phyloP scores from a whole-genome alignment of 2,113 vertebrate species.

The Callorhinus ursinus region DNA sequence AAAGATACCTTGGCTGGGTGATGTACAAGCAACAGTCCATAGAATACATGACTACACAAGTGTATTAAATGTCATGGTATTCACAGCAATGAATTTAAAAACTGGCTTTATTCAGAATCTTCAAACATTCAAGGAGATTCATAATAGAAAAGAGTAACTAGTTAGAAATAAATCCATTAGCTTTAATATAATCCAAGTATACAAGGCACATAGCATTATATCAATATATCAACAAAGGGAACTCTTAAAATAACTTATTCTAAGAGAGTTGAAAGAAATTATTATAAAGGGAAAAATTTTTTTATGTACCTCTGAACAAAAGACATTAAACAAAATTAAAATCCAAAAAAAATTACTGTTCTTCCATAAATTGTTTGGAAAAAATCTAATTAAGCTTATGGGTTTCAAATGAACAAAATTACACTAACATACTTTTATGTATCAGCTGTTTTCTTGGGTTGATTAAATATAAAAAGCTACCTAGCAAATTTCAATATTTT shows the following conservation, averaged over 20 bases:
- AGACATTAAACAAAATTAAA: constrained; percentile 74
- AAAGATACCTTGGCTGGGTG: background rate
- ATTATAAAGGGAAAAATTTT: constrained; percentile 53
- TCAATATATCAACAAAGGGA: constrained; percentile 58
- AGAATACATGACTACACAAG: background rate
- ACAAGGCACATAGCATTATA: constrained; percentile 48
- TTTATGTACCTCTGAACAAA: constrained; percentile 62
- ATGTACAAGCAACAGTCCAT: background rate
- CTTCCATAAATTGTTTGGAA: constrained; percentile 57
- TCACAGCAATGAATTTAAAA: constrained; percentile 32
- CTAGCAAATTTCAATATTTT: constrained; percentile 45
- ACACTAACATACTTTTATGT: constrained; percentile 23
- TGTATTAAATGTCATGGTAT: background rate
- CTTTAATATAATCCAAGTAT: constrained; percentile 59
- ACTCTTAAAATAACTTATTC: constrained; percentile 57
- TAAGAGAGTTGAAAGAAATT: constrained; percentile 55
- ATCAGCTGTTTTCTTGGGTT: constrained; percentile 42
- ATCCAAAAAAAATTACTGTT: constrained; percentile 41
- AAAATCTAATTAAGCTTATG: constrained; percentile 42
- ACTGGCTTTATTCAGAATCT: constrained; percentile 39
- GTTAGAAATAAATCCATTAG: constrained; percentile 58
- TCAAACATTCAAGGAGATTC: constrained; percentile 42
- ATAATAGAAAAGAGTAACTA: constrained; percentile 53
- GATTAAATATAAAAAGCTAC: constrained; percentile 44
- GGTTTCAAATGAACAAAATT: constrained; percentile 62